phyloP scores from a whole-genome alignment of 2,797 vertebrate species.

The Hyperoplus immaculatus region DNA sequence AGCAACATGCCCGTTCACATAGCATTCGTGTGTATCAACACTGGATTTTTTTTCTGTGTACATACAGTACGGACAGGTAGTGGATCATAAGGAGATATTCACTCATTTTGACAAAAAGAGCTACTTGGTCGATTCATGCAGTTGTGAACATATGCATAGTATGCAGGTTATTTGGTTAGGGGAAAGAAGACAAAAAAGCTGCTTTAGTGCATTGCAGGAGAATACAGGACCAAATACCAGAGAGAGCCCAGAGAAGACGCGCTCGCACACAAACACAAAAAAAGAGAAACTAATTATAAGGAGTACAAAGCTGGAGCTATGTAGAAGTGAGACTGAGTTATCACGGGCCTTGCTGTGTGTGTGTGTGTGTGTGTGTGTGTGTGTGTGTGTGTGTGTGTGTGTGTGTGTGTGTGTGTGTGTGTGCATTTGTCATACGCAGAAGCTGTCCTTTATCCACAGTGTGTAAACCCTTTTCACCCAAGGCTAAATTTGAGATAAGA shows the following conservation, averaged over 20 bases:
- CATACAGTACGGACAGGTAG: no score
- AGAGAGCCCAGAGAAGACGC: slow-evolving; percentile 31
- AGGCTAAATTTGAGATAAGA: slow-evolving; percentile 68
- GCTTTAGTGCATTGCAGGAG: slow-evolving; percentile 39
- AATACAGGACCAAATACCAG: neutral
- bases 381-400: slow-evolving; percentile 13
- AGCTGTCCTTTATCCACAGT: slow-evolving; percentile 38
- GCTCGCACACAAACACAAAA: slow-evolving; percentile 29
- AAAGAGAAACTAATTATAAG: slow-evolving; percentile 31
- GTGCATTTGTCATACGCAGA: slow-evolving; percentile 23
- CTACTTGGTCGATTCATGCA: slow-evolving; percentile 47
- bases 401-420: slow-evolving; percentile 17
- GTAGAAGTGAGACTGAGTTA: slow-evolving; percentile 38
- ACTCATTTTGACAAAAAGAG: slow-evolving; percentile 10
- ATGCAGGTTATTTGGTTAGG: slow-evolving; percentile 49
- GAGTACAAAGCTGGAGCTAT: slow-evolving; percentile 50
- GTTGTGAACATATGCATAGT: slow-evolving; percentile 43
- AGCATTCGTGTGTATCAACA: no score
- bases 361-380: slow-evolving; percentile 13
- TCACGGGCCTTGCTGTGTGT: slow-evolving; percentile 44
- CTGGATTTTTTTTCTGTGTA: no score
- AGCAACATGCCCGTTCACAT: no score
- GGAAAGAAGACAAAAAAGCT: slow-evolving; percentile 44
- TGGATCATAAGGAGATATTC: no score
- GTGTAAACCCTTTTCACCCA: slow-evolving; percentile 60